Evolutionary conservation across 2,888 invertebrate genomes (phyloP).

Genomic region (Chrysomela aeneicollis): DNA sequence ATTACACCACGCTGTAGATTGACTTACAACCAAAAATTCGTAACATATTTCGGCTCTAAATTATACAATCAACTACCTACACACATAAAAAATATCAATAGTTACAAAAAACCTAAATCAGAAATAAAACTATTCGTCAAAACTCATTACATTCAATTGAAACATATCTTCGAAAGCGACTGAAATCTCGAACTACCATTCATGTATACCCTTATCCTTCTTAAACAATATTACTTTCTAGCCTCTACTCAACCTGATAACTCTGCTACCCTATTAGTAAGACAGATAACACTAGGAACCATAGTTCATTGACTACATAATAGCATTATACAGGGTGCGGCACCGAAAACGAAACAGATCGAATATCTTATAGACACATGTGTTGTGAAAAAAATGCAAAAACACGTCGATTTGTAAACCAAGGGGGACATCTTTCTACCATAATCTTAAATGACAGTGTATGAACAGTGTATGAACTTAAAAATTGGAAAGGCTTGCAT

Average conservation of each 20-base stretch:
- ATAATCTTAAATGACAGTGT: no score
- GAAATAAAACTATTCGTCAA: slow-evolving; percentile 5
- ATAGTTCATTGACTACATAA: no score
- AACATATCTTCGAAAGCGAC: slow-evolving; percentile 2
- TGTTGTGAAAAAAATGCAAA: no score
- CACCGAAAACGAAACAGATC: no score
- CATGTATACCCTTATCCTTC: slow-evolving; percentile 2
- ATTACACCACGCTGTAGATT: slow-evolving; percentile 12
- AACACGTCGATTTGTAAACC: no score
- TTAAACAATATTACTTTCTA: slow-evolving; percentile 12
- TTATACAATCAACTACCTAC: slow-evolving; percentile 14
- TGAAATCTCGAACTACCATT: background rate
- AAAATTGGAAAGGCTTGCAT: no score
- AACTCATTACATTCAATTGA: background rate
- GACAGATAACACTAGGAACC: no score
- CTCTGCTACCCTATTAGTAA: no score
- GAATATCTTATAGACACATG: no score
- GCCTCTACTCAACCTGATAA: slow-evolving; percentile 25
- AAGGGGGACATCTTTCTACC: no score
- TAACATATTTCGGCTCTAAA: slow-evolving; percentile 5
- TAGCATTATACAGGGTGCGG: no score
- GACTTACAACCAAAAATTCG: slow-evolving; percentile 2
- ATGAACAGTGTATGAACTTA: no score
- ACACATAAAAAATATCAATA: slow-evolving; percentile 10
- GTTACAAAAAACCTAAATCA: background rate